Base-by-base conservation (phyloP, 2,113 vertebrate genomes). In the Hippocampus barbouri region DNA sequence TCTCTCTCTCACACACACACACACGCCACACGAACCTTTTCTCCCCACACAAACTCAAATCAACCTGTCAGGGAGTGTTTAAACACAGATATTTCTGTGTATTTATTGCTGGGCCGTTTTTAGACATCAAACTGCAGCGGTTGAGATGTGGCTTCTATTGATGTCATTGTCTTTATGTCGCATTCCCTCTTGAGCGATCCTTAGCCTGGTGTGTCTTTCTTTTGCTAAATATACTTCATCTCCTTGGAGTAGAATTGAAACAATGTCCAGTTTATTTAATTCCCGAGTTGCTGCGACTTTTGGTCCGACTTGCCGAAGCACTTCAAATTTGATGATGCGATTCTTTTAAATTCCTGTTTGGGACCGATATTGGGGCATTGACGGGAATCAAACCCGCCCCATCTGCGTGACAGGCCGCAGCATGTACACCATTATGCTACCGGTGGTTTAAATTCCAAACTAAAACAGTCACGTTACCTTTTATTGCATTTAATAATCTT, bases 101-200 rank as follows among this genome's bases (percentile, higher is more conserved):
- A 83, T 88, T 88, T 85, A 82, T 78, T 81, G 66, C 71, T 60
- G 81, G 65, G 78, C 86, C 89, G 83, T 89, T 89, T 89, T 88
- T 89, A 89, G 82, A 90, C 87, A 89, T 89, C 89, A 88, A 89
- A 84, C 84, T 80, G 66, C 80, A 60, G 81, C 76, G 47, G 75
- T 72, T 79, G 79, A 82, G 79, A 85, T 80, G 87, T 85, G 83
- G 51, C 62, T 80, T 80, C 80, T 70, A 82, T 89, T 88, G 86
- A 89, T 89, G 80, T 76, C 80, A 74, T 83, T 79, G 69, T 88
- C 83, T 88, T 79, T 51, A 80, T 87, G 85, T 85, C 80, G 80
- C 79, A 77, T 73, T 85, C 78, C 74, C 83, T 86, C 74, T 78
- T 82, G 79, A 81, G 63, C 79, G 79, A 80, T 83, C 69, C 72